Percentiles rank a stretch among this genome's conserved stretches.
phyloP scores from a whole-genome alignment of 2,888 invertebrate genomes.

The Metellina segmentata region DNA sequence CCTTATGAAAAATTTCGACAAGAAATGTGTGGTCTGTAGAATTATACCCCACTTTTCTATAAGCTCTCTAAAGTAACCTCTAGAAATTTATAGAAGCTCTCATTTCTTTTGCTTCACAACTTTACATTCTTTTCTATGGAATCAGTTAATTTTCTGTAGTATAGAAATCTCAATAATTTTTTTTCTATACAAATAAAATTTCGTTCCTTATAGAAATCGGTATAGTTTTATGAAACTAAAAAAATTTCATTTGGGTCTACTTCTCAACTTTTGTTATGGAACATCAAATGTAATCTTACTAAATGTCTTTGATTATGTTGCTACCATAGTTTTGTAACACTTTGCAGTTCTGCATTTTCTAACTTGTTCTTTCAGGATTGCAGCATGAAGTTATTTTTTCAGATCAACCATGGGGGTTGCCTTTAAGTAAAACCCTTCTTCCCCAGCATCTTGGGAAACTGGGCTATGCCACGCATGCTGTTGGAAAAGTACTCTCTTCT shows the following conservation, averaged over 20 bases:
- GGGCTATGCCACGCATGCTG: slow-evolving; percentile 90
- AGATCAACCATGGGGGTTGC: slow-evolving; percentile 90
- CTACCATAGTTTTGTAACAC: background rate
- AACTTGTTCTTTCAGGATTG: slow-evolving; percentile 83
- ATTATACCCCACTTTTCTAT: too few species aligned
- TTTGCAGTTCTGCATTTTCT: background rate
- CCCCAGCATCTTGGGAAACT: slow-evolving; percentile 90
- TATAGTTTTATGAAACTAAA: background rate
- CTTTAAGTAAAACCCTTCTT: slow-evolving; percentile 89
- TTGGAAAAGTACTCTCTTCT: slow-evolving; percentile 85
- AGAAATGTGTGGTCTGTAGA: too few species aligned
- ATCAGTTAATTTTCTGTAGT: too few species aligned
- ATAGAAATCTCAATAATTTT: too few species aligned
- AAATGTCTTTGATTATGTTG: too few species aligned
- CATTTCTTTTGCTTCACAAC: too few species aligned
- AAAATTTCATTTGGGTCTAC: too few species aligned
- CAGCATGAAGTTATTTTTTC: slow-evolving; percentile 89
- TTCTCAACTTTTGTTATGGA: background rate
- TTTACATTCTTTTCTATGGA: too few species aligned
- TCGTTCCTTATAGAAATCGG: background rate
- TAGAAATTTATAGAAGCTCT: too few species aligned
- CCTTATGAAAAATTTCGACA: too few species aligned
- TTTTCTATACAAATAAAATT: too few species aligned
- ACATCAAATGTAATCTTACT: background rate
- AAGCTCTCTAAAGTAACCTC: too few species aligned